Conservation (phyloP, 1,140 invertebrate genomes). For the Cotesia glomerata region DNA sequence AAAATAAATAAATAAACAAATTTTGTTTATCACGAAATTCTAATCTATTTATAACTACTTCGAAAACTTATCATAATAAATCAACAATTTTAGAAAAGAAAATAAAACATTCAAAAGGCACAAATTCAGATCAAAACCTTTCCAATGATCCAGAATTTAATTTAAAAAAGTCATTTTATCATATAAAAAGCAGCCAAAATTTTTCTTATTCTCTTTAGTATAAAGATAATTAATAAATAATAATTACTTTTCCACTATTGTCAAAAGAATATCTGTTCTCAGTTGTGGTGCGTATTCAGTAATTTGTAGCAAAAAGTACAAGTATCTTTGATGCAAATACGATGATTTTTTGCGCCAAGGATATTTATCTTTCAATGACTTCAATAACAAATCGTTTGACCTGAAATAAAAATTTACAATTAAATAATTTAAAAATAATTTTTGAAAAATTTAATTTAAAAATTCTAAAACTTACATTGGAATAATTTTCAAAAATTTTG, state of each 20-base stretch:
- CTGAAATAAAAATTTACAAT: slow-evolving; percentile 57
- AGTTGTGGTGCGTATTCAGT: slow-evolving; percentile 70
- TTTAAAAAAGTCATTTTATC: too few relatives aligned
- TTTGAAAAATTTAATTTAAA: slow-evolving; percentile 39
- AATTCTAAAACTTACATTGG: slow-evolving; percentile 66
- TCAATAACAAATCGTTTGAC: slow-evolving; percentile 63
- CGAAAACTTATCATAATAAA: neutral
- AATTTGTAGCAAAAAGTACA: slow-evolving; percentile 71
- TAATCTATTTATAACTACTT: too few relatives aligned
- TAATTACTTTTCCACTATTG: slow-evolving; percentile 73
- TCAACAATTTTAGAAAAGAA: neutral
- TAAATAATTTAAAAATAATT: slow-evolving; percentile 52
- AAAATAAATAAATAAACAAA: too few relatives aligned
- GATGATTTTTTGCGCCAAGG: slow-evolving; percentile 70
- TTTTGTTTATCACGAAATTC: too few relatives aligned
- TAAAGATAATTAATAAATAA: too few relatives aligned
- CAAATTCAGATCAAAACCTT: neutral
- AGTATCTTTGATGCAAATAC: slow-evolving; percentile 67
- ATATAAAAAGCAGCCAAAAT: too few relatives aligned
- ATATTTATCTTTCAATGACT: slow-evolving; percentile 65
- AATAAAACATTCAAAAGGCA: neutral
- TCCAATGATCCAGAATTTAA: too few relatives aligned
- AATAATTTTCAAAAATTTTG: slow-evolving; percentile 65
- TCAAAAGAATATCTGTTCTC: slow-evolving; percentile 66
- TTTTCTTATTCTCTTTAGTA: too few relatives aligned